Percentiles rank a stretch among this genome's conserved stretches.
Evolutionary conservation across 2,113 vertebrate genomes (phyloP).

Genomic region (Trochalopteron elliotii): DNA sequence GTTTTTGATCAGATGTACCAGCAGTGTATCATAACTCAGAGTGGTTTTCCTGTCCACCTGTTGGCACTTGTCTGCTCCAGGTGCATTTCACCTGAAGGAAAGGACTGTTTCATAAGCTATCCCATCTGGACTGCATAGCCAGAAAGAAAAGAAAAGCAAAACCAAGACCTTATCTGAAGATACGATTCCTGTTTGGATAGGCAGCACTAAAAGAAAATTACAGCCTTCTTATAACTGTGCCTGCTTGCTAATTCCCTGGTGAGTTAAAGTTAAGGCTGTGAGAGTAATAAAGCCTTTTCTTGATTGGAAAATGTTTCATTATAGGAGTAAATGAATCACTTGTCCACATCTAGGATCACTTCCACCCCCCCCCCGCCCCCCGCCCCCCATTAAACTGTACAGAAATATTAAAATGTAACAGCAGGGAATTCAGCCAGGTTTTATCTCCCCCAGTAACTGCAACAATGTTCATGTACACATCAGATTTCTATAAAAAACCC

Average conservation of each 20-base stretch:
- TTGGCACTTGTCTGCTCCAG: background rate
- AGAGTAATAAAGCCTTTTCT: conserved; percentile 48
- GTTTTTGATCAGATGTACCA: background rate
- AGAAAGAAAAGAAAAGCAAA: background rate
- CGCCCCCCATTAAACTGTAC: conserved; percentile 26
- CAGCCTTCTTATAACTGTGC: background rate
- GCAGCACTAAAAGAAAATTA: conserved; percentile 50
- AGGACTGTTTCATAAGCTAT: conserved; percentile 38
- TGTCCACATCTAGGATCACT: conserved; percentile 62
- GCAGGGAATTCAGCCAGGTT: conserved; percentile 50
- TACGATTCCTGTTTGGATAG: conserved; percentile 26
- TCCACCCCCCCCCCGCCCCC: no score
- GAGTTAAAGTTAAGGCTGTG: conserved; percentile 6
- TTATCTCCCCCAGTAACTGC: background rate
- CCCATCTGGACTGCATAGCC: background rate
- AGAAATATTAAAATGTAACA: conserved; percentile 62
- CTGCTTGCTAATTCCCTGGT: background rate
- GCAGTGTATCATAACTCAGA: background rate
- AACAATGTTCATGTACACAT: conserved; percentile 7
- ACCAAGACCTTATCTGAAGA: conserved; percentile 27
- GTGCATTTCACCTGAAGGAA: conserved; percentile 27
- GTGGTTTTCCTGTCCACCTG: background rate
- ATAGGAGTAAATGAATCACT: conserved; percentile 66
- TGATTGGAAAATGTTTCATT: conserved; percentile 66
- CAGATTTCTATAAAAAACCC: background rate